Conservation (phyloP, 2,888 invertebrate genomes). For the Arctia plantaginis region DNA sequence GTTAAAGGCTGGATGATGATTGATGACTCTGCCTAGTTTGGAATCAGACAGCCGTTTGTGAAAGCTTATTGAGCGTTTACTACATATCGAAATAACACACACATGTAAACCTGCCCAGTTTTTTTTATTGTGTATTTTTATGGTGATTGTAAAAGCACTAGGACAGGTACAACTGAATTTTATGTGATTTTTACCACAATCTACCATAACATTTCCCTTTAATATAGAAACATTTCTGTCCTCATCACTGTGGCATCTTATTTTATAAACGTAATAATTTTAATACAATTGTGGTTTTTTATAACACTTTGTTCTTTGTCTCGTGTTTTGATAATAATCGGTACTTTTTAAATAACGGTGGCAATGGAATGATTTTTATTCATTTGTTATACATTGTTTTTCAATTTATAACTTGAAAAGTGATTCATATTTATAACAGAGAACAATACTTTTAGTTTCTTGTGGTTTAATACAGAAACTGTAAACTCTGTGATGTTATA, state of each 20-base stretch:
- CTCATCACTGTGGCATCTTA: background rate
- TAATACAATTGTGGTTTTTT: background rate
- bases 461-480: background rate
- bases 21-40: no score
- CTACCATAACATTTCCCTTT: no score
- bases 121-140: no score
- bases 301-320: background rate
- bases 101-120: no score
- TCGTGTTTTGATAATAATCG: slow-evolving; percentile 5
- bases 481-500: background rate
- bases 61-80: no score
- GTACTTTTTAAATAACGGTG: background rate
- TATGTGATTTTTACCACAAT: no score
- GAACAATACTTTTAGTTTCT: background rate
- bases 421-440: background rate
- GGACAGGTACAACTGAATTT: no score
- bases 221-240: background rate
- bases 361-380: background rate
- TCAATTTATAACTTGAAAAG: background rate
- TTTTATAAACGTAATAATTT: slow-evolving; percentile 1
- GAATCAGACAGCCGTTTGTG: no score
- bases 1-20: no score
- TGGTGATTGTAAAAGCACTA: no score
- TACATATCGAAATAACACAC: no score
- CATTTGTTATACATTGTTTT: background rate